Percentiles rank a stretch among this genome's conserved stretches.
Conservation (phyloP, 2,797 vertebrate genomes). For the Adrianichthys oophorus region DNA sequence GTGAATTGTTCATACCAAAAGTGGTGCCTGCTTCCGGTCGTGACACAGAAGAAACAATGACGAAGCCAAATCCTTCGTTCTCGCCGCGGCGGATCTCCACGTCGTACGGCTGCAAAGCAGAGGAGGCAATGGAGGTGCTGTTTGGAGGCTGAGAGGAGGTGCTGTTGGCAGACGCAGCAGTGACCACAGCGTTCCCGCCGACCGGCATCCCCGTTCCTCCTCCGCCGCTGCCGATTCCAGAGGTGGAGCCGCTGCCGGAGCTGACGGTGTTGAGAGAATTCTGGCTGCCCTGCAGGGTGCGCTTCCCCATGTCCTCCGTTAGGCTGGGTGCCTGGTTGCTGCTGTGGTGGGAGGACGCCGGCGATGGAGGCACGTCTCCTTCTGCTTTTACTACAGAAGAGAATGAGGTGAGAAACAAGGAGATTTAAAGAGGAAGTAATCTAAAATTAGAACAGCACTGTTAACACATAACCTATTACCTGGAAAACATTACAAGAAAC, state of each 20-base stretch:
- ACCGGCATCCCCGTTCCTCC: slow-evolving; percentile 72
- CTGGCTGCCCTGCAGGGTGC: slow-evolving; percentile 94
- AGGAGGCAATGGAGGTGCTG: slow-evolving; percentile 46
- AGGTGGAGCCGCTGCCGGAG: slow-evolving; percentile 96
- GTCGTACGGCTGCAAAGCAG: slow-evolving; percentile 89
- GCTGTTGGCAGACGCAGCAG: slow-evolving; percentile 67
- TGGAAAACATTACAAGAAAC: slow-evolving; percentile 20
- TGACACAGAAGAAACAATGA: slow-evolving; percentile 97
- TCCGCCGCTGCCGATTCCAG: slow-evolving; percentile 90
- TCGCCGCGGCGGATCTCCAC: slow-evolving; percentile 95
- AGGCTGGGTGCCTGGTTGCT: slow-evolving; percentile 93
- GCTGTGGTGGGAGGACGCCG: slow-evolving; percentile 96
- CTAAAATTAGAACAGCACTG: slow-evolving; percentile 5
- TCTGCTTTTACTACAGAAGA: slow-evolving; percentile 80
- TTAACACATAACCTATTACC: slow-evolving; percentile 14
- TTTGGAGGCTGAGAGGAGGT: slow-evolving; percentile 61
- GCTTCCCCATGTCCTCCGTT: slow-evolving; percentile 88
- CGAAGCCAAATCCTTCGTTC: slow-evolving; percentile 96
- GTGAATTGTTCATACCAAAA: slow-evolving; percentile 84
- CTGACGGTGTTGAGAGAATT: slow-evolving; percentile 97
- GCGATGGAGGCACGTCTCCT: slow-evolving; percentile 90
- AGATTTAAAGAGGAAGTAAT: not conserved
- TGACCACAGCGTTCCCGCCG: slow-evolving; percentile 77
- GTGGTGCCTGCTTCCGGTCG: slow-evolving; percentile 94
- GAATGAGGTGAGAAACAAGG: slow-evolving; percentile 10